Evolutionary conservation across 2,113 vertebrate genomes (phyloP).

Genomic region (Chaetura pelagica): DNA sequence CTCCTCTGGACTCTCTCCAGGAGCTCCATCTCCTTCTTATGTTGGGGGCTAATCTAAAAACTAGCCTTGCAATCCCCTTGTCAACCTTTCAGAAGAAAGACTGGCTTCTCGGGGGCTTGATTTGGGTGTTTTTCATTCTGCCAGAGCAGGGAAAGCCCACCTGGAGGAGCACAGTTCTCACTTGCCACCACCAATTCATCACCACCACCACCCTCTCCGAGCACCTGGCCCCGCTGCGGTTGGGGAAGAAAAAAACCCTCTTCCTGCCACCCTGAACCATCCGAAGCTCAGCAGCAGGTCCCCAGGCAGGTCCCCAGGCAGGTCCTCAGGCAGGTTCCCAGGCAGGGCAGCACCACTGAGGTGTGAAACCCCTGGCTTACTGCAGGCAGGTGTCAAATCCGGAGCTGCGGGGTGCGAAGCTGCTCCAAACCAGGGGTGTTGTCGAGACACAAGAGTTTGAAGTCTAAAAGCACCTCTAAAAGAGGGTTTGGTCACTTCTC

Average conservation of each 20-base stretch:
- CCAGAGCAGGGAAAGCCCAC: not conserved
- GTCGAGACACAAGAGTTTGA: rapidly evolving
- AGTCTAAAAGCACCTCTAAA: rapidly evolving
- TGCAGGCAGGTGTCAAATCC: not conserved
- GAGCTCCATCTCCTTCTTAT: too few relatives aligned
- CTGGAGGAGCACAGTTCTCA: not conserved
- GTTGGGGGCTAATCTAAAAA: too few relatives aligned
- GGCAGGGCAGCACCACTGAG: not conserved
- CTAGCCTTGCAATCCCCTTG: rapidly evolving
- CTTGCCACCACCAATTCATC: not conserved
- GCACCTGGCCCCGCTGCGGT: not conserved
- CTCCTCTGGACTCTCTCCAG: too few relatives aligned
- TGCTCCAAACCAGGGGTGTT: rapidly evolving
- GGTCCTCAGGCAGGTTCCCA: too few relatives aligned
- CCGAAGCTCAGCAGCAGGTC: not conserved
- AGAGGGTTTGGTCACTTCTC: not conserved
- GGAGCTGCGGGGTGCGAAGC: not conserved
- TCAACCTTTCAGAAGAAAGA: not conserved
- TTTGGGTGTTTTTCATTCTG: not conserved
- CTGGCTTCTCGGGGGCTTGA: rapidly evolving
- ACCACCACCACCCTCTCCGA: not conserved
- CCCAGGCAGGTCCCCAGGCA: not conserved
- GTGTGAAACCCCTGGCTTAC: not conserved
- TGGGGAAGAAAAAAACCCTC: not conserved
- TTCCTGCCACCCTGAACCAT: not conserved